A percentile compares a stretch with the other conserved stretches of the same genome.
phyloP scores from a whole-genome alignment of 2,888 invertebrate species.

The Leucophenga maculata region DNA sequence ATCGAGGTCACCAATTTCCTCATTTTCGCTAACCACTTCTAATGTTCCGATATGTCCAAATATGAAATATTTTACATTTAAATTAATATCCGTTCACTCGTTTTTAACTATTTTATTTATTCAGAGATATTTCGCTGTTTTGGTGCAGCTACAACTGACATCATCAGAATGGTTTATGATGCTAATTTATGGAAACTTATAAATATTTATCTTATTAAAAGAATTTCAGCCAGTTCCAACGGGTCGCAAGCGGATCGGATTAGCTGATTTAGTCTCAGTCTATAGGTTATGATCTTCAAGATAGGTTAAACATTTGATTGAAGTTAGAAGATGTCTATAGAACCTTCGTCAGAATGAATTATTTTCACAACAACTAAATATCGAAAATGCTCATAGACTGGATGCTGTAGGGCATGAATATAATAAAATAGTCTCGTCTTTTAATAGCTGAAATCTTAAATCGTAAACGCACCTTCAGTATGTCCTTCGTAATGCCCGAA shows the following conservation, averaged over 20 bases:
- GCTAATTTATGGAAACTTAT: background rate
- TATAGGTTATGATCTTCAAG: no score
- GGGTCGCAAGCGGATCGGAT: no score
- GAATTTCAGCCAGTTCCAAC: no score
- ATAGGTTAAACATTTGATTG: no score
- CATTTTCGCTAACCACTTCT: no score
- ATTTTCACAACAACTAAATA: background rate
- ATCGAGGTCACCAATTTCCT: no score
- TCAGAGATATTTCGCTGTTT: conserved; percentile 34
- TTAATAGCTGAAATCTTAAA: conserved; percentile 22
- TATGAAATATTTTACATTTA: conserved; percentile 27
- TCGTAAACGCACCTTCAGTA: background rate
- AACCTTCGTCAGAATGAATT: no score
- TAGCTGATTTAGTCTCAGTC: background rate
- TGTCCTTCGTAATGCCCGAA: conserved; percentile 3
- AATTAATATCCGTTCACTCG: conserved; percentile 21
- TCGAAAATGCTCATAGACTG: background rate
- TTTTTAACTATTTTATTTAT: conserved; percentile 7
- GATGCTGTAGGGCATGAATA: background rate
- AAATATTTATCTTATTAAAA: background rate
- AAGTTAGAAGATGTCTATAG: no score
- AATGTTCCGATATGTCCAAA: no score
- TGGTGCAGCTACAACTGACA: conserved; percentile 63
- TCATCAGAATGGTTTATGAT: conserved; percentile 33
- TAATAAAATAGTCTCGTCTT: background rate